Conservation (phyloP, 1,140 invertebrate species). For the Drosophila carrolli region DNA sequence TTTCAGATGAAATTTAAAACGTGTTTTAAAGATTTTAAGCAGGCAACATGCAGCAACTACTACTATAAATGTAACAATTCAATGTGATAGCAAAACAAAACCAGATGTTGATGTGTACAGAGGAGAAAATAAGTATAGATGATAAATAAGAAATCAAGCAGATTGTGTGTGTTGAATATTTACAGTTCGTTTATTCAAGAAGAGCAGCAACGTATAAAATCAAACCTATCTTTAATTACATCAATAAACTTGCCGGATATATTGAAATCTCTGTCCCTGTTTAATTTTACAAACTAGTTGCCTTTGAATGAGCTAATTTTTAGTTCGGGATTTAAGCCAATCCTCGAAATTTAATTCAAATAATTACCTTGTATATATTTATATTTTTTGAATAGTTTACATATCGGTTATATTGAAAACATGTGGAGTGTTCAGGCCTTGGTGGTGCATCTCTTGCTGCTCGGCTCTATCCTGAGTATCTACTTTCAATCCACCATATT, state of each 20-base stretch:
- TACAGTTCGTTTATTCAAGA: slow-evolving; percentile 79
- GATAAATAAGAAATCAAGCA: slow-evolving; percentile 59
- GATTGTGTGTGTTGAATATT: slow-evolving; percentile 78
- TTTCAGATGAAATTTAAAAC: slow-evolving; percentile 80
- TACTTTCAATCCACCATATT: slow-evolving; percentile 88
- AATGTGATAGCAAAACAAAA: slow-evolving; percentile 84
- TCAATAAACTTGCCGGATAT: slow-evolving; percentile 78
- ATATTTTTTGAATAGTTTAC: not conserved
- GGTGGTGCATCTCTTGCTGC: slow-evolving; percentile 85
- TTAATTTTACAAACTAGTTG: not conserved
- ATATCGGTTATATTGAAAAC: not conserved
- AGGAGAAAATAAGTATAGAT: slow-evolving; percentile 72
- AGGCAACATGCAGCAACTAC: slow-evolving; percentile 78
- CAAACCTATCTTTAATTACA: slow-evolving; percentile 80
- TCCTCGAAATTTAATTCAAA: not conserved
- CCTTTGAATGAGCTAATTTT: not conserved
- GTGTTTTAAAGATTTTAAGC: slow-evolving; percentile 81
- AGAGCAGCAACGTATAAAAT: slow-evolving; percentile 62
- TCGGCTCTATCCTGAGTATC: slow-evolving; percentile 87
- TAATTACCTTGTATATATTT: not conserved
- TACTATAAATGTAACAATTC: slow-evolving; percentile 85
- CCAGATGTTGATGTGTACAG: slow-evolving; percentile 82
- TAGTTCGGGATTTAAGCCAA: not conserved
- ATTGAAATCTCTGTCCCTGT: slow-evolving; percentile 15
- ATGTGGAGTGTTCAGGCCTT: slow-evolving; percentile 79